Base-by-base conservation (phyloP, 2,797 vertebrate species). In the Crocodylus rhombifer region DNA sequence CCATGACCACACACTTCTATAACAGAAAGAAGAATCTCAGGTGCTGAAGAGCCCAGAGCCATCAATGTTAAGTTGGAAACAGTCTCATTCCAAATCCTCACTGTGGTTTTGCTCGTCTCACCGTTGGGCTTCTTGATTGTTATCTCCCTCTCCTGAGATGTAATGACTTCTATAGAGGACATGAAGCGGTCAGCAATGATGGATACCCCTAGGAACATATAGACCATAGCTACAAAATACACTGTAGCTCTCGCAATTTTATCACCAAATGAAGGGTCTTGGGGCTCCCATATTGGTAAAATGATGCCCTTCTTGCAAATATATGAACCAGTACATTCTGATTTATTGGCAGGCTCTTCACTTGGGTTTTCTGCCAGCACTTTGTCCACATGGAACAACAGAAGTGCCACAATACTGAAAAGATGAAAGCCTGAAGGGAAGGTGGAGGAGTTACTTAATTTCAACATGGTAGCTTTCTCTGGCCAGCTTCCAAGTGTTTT, bases 131-230 rank as follows among this genome's bases (percentile, higher is more conserved):
- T 99, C 97, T 99, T 99, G 91, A 99, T 99, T 75, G 98, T 99
- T 92, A 99, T 99, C 96, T 98, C 98, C 95, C 98, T 98, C 94
- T 99, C 99, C 91, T 99, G 99, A 21, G 99, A 99, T 0, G 99
- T 99, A 92, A 99, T 99, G 95, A 99, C 99, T 97, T 99, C 99
- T 4, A 99, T 99, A 78, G 99, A 99, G 2, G 99, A 98, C 99
- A 99, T 99, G 97, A 99, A 99, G 82, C 99, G 99, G 84, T 99
- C 99, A 0, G 99, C 99, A 28, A 99, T 98, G 96, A 99, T 99
- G 60, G 99, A 99, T 25, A 99, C 99, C 3, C 99, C 99, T 21
- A 99, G 96, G 95, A 99, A 99, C 99, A 99, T 99, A 97, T 99
- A 99, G 16, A 97, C 98, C 97, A 99, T 94, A 0, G 98, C 99